Percentiles rank a stretch among this genome's conserved stretches.
Conservation (phyloP, 2,888 invertebrate genomes). For the Mythimna pallens region DNA sequence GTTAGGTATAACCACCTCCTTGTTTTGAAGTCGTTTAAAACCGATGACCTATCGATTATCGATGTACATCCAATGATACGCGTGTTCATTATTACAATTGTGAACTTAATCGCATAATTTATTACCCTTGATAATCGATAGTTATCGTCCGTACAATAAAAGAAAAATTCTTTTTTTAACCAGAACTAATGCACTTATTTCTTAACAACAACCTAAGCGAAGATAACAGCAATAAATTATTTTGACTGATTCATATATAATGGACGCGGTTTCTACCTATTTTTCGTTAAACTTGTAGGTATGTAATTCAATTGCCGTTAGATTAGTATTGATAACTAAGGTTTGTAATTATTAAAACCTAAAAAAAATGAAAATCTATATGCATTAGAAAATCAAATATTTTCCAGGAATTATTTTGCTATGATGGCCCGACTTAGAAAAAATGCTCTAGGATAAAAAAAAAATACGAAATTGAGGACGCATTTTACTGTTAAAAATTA, state of each 20-base stretch:
- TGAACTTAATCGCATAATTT: not conserved
- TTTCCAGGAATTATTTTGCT: not conserved
- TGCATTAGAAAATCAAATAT: not conserved
- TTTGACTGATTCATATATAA: not conserved
- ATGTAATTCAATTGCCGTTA: not conserved
- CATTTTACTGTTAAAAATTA: not conserved
- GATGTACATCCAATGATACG: not conserved
- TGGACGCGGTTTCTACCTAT: not conserved
- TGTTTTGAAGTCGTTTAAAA: not conserved
- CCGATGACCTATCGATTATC: not conserved
- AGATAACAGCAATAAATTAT: slow-evolving; percentile 1
- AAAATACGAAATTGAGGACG: not conserved
- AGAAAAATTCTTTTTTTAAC: not conserved
- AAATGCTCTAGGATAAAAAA: too few relatives aligned
- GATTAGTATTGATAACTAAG: not conserved
- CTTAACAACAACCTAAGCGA: not conserved
- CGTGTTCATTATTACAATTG: not conserved
- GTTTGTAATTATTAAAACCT: not conserved
- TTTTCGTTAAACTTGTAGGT: not conserved
- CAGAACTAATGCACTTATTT: not conserved
- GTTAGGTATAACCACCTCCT: not conserved
- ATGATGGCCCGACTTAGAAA: too few relatives aligned
- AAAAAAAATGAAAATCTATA: not conserved
- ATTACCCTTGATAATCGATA: not conserved
- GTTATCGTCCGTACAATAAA: not conserved